phyloP scores from a whole-genome alignment of 2,113 vertebrate species.

The Pollimyrus isidori region DNA sequence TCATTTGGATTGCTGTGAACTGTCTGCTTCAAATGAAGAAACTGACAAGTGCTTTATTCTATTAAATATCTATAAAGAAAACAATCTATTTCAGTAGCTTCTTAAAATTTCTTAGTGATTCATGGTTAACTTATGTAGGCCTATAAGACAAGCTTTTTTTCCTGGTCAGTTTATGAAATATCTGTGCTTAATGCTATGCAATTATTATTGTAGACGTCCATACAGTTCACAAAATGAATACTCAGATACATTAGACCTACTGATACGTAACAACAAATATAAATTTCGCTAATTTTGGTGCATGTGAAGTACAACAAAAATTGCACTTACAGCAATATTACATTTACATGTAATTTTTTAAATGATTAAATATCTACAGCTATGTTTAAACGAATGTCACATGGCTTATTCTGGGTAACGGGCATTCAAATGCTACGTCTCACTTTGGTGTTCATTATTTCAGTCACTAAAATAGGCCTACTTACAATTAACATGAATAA shows the following conservation, averaged over 20 bases:
- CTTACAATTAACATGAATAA: background rate
- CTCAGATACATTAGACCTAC: background rate
- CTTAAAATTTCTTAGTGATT: background rate
- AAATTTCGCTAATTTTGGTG: background rate
- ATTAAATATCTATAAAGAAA: background rate
- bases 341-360: background rate
- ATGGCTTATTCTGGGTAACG: background rate
- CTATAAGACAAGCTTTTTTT: conserved; percentile 7
- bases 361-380: background rate
- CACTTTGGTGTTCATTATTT: background rate
- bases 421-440: background rate
- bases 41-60: background rate
- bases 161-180: conserved; percentile 9
- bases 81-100: background rate
- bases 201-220: background rate
- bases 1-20: background rate
- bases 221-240: background rate
- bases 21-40: background rate
- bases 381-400: background rate
- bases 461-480: background rate
- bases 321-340: background rate
- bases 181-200: background rate
- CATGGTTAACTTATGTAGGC: background rate
- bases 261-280: background rate
- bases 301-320: background rate